phyloP scores from a whole-genome alignment of 1,140 invertebrate species.

The Zaprionus kolodkinae region DNA sequence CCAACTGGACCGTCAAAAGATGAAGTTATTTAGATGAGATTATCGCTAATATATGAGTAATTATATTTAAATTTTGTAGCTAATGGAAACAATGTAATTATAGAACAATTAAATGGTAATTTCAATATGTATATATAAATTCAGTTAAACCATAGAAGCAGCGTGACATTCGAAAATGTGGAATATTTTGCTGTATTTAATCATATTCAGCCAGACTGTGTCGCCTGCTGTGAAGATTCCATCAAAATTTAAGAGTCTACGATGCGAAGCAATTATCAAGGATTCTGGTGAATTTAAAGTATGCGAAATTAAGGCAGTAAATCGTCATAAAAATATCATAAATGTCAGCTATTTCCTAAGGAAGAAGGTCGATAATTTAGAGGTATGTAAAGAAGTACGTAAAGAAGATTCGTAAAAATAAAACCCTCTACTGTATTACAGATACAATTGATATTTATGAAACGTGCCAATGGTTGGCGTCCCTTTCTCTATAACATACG shows the following conservation, averaged over 20 bases:
- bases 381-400: background rate
- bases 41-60: background rate
- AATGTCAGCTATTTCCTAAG: background rate
- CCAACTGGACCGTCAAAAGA: background rate
- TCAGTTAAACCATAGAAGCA: background rate
- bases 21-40: background rate
- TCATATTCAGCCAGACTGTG: background rate
- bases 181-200: background rate
- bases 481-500: slow-evolving; percentile 29
- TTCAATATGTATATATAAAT: background rate
- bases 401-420: background rate
- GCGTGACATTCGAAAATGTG: background rate
- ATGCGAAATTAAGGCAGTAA: slow-evolving; percentile 27
- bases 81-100: background rate
- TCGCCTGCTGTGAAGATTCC: background rate
- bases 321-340: slow-evolving; percentile 19
- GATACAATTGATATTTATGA: slow-evolving; percentile 15
- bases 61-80: background rate
- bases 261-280: background rate
- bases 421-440: background rate
- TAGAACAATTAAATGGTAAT: background rate
- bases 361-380: background rate
- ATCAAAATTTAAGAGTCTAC: slow-evolving; percentile 26
- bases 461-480: slow-evolving; percentile 30
- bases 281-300: slow-evolving; percentile 2